Evolutionary conservation across 1,140 invertebrate species (phyloP).

Genomic region (Euura saliciscinereae): DNA sequence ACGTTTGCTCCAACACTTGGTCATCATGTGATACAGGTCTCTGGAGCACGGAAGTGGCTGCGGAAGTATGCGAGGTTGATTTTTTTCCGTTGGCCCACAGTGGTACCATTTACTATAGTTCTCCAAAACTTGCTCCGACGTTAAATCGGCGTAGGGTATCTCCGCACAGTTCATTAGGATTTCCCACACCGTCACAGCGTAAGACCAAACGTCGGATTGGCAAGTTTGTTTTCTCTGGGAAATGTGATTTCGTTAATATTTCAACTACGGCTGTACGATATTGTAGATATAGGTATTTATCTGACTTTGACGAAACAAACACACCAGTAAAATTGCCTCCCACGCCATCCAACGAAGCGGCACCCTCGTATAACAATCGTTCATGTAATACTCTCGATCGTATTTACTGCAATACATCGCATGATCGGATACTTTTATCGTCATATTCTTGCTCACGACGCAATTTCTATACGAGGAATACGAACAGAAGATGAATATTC

Average conservation of each 20-base stretch:
- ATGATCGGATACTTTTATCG: conserved; percentile 88
- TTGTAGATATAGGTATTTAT: not conserved
- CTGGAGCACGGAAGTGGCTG: conserved; percentile 62
- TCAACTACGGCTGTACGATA: conserved; percentile 7
- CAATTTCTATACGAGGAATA: conserved; percentile 71
- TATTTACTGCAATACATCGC: conserved; percentile 87
- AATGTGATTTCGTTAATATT: not conserved
- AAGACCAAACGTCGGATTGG: conserved; percentile 80
- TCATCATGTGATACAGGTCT: conserved; percentile 78
- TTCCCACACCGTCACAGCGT: conserved; percentile 81
- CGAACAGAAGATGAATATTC: no score
- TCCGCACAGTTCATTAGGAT: conserved; percentile 76
- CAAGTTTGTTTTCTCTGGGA: conserved; percentile 73
- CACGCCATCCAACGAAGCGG: conserved; percentile 91
- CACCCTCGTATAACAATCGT: conserved; percentile 79
- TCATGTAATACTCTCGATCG: conserved; percentile 81
- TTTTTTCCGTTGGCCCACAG: conserved; percentile 47
- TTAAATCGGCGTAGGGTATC: conserved; percentile 75
- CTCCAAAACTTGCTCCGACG: conserved; percentile 77
- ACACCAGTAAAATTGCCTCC: conserved; percentile 81
- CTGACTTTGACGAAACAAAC: conserved; percentile 28
- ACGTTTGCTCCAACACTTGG: conserved; percentile 76
- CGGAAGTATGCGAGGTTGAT: conserved; percentile 60
- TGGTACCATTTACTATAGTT: conserved; percentile 75
- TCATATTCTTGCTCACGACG: conserved; percentile 79